phyloP scores from a whole-genome alignment of 2,113 vertebrate genomes.

The Ptychochromis oligacanthus region DNA sequence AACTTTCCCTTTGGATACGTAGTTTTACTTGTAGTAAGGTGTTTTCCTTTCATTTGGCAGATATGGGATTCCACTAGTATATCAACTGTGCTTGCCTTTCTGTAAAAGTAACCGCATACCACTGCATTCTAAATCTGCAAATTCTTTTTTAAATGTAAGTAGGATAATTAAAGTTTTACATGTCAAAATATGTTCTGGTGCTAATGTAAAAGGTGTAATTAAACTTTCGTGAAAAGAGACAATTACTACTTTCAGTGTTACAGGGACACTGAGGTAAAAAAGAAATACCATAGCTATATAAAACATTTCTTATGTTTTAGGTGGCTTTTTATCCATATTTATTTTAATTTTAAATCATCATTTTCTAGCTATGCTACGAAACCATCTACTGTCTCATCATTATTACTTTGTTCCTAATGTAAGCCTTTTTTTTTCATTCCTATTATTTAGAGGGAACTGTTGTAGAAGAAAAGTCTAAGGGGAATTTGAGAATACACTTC shows the following conservation, averaged over 20 bases:
- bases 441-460: conserved; percentile 51
- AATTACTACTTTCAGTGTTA: neutral
- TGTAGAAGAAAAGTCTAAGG: conserved; percentile 44
- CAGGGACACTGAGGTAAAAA: too few species aligned
- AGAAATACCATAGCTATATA: too few species aligned
- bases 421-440: too few species aligned
- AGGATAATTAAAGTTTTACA: neutral
- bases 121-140: neutral
- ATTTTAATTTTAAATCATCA: neutral
- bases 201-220: neutral
- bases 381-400: conserved; percentile 18
- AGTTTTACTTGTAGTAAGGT: neutral
- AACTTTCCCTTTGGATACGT: neutral
- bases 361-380: neutral
- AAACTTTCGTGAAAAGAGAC: neutral
- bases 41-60: neutral
- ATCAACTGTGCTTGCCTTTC: too few species aligned
- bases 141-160: neutral
- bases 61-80: too few species aligned
- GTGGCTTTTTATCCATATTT: neutral
- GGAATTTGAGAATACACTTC: conserved; percentile 54
- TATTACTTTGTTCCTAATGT: conserved; percentile 33
- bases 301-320: neutral
- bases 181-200: neutral
- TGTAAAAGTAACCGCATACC: neutral